Percentiles rank a stretch among this genome's conserved stretches.
phyloP scores from a whole-genome alignment of 2,113 vertebrate species.

The Sciurus niger region DNA sequence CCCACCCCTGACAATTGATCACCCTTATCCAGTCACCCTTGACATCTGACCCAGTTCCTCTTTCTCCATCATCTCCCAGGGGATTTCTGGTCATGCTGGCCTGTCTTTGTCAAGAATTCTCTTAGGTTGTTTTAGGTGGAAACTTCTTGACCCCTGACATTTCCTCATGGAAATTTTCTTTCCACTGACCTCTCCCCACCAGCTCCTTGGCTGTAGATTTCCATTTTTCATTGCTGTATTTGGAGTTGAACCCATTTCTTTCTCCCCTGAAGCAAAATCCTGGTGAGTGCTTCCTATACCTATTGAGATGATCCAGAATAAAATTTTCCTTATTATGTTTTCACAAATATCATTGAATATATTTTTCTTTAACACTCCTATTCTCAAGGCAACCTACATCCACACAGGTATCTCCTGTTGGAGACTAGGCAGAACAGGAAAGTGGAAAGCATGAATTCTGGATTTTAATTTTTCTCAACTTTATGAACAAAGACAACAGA shows the following conservation, averaged over 20 bases:
- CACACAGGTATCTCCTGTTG: neutral
- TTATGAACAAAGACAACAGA: neutral
- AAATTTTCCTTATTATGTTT: neutral
- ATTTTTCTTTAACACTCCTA: neutral
- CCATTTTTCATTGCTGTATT: neutral
- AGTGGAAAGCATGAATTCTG: neutral
- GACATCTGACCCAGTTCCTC: neutral
- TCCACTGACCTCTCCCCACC: too few species aligned
- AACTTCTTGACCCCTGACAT: neutral
- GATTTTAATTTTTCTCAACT: neutral
- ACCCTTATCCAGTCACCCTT: neutral
- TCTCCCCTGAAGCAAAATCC: neutral
- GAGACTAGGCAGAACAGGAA: neutral
- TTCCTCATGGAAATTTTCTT: neutral
- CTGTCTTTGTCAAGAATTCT: neutral
- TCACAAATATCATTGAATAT: too few species aligned
- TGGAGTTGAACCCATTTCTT: neutral
- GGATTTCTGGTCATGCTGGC: neutral
- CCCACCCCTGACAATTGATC: too few species aligned
- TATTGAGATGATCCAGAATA: neutral
- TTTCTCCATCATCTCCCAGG: neutral
- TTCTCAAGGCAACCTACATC: neutral
- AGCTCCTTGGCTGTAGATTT: neutral
- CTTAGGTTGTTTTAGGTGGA: neutral
- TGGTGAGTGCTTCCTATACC: neutral